A percentile compares a stretch with the other conserved stretches of the same genome.
phyloP scores from a whole-genome alignment of 2,113 vertebrate species.

The Elanoides forficatus region DNA sequence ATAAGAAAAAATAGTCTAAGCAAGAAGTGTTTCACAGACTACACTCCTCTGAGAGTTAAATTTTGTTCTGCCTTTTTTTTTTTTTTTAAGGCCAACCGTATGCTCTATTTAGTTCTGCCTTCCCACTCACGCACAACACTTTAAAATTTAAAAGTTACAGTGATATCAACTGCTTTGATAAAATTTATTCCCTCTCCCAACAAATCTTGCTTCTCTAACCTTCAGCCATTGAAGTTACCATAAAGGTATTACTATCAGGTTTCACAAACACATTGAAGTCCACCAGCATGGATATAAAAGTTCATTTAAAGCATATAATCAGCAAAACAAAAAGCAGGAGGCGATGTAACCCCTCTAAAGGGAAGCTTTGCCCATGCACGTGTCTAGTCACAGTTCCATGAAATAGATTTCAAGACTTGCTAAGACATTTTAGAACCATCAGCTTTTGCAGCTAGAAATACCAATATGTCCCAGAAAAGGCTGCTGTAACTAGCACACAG shows the following conservation, averaged over 20 bases:
- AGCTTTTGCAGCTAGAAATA: background rate
- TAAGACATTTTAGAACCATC: background rate
- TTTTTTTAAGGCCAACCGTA: background rate
- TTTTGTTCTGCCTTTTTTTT: background rate
- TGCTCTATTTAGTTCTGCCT: background rate
- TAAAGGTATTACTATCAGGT: background rate
- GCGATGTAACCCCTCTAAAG: background rate
- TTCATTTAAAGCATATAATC: background rate
- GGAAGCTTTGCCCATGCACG: background rate
- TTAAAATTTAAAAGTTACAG: background rate
- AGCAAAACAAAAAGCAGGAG: background rate
- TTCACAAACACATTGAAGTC: background rate
- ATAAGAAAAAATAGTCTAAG: background rate
- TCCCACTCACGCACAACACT: slow-evolving; percentile 12
- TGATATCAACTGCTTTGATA: background rate
- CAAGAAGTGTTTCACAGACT: background rate
- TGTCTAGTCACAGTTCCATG: background rate
- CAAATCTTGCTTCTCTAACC: background rate
- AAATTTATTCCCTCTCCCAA: background rate
- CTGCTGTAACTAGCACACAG: background rate
- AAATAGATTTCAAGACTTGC: background rate
- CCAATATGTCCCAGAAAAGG: background rate
- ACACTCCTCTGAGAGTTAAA: background rate
- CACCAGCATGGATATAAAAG: background rate
- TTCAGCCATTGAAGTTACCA: background rate